A percentile compares a stretch with the other conserved stretches of the same genome.
These are phyloP conservation scores for Cataglyphis cursor DNA, from an alignment of 2,888 invertebrate genomes.

Conservation along the genomic window DNA sequence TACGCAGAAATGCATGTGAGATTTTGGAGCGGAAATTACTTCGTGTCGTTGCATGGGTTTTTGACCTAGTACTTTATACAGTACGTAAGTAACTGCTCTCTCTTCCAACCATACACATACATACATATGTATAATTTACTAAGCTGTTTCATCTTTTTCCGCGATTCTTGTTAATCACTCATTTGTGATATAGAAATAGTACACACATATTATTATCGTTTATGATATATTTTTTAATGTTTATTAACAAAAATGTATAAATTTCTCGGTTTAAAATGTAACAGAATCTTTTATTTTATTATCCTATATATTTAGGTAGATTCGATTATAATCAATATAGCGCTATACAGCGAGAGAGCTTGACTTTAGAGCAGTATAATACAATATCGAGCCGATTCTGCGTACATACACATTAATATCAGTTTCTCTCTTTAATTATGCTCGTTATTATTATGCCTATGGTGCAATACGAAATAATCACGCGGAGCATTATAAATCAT, in stretches of 20 bases:
- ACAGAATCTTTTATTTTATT: not conserved
- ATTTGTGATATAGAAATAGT: not conserved
- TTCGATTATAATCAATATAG: not conserved
- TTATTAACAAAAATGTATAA: not conserved
- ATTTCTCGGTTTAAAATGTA: not conserved
- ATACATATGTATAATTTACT: conserved; percentile 19
- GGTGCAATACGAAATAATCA: conserved; percentile 1
- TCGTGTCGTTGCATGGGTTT: conserved; percentile 56
- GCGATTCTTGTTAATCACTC: not conserved
- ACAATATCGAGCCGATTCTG: not conserved
- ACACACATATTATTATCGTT: not conserved
- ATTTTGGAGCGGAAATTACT: conserved; percentile 77
- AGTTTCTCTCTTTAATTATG: conserved; percentile 38
- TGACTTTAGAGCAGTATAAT: not conserved
- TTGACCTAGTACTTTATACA: conserved; percentile 44
- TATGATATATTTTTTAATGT: not conserved
- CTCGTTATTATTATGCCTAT: not conserved
- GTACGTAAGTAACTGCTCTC: conserved; percentile 56
- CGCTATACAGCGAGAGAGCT: not conserved
- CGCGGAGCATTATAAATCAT: conserved; percentile 18
- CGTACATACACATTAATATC: conserved; percentile 25
- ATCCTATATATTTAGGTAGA: not conserved
- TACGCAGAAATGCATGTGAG: conserved; percentile 79
- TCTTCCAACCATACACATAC: not conserved
- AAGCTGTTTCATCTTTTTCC: conserved; percentile 3